A percentile compares a stretch with the other conserved stretches of the same genome.
Evolutionary conservation across 2,113 vertebrate species (phyloP).

Genomic region (Vicugna pacos): DNA sequence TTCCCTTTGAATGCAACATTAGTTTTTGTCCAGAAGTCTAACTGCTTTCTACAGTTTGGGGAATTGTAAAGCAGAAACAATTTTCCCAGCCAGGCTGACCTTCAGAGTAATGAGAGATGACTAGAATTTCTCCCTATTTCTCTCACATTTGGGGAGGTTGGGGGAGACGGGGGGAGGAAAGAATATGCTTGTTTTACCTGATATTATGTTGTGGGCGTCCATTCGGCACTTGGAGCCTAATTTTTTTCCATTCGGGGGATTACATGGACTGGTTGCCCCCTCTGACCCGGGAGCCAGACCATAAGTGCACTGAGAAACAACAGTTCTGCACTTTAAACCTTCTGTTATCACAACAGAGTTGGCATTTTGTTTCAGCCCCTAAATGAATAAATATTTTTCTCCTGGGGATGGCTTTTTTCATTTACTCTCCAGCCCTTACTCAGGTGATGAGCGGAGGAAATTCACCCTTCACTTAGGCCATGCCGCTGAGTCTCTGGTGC

Average conservation of each 20-base stretch:
- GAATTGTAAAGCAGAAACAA: conserved; percentile 94
- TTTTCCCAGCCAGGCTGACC: conserved; percentile 93
- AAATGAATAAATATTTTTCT: conserved; percentile 82
- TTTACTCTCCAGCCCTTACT: conserved; percentile 81
- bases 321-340: conserved; percentile 89
- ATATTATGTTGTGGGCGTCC: conserved; percentile 87
- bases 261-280: conserved; percentile 92
- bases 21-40: conserved; percentile 93
- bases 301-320: conserved; percentile 85
- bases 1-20: conserved; percentile 94
- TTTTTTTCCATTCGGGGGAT: conserved; percentile 91
- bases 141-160: conserved; percentile 85
- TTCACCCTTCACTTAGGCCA: conserved; percentile 59
- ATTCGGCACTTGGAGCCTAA: conserved; percentile 88
- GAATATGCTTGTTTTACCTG: conserved; percentile 89
- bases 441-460: conserved; percentile 76
- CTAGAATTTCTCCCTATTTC: conserved; percentile 91
- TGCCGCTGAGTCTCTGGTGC: neutral
- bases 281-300: conserved; percentile 90
- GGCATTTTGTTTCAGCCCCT: conserved; percentile 86
- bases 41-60: conserved; percentile 92
- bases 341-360: conserved; percentile 86
- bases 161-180: conserved; percentile 55
- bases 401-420: conserved; percentile 82
- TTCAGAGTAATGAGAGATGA: conserved; percentile 93